Percentiles rank a stretch among this genome's conserved stretches.
These are phyloP conservation scores for Chymomyza procnemis DNA, from an alignment of 2,888 invertebrate species.

Conservation along the genomic window DNA sequence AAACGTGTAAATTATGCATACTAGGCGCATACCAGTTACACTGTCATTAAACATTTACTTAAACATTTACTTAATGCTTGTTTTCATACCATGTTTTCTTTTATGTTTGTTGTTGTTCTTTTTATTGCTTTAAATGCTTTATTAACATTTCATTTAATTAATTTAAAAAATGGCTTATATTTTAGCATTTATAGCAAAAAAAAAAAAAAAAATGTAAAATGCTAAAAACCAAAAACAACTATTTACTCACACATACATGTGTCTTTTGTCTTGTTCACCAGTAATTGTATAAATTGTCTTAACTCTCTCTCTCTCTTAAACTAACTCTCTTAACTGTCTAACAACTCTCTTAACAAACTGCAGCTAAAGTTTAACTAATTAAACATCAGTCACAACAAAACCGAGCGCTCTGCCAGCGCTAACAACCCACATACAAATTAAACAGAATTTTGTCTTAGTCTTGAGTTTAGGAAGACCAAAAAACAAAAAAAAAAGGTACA, in stretches of 20 bases:
- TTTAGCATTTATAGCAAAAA: conserved; percentile 34
- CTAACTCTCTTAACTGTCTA: conserved; percentile 9
- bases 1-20: conserved; percentile 61
- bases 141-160: conserved; percentile 56
- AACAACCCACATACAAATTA: conserved; percentile 46
- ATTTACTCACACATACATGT: conserved; percentile 77
- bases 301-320: conserved; percentile 10
- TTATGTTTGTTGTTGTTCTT: conserved; percentile 31
- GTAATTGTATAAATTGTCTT: conserved; percentile 50
- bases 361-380: conserved; percentile 54
- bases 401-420: conserved; percentile 6
- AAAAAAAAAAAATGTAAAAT: conserved; percentile 43
- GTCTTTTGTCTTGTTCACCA: conserved; percentile 79
- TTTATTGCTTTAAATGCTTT: conserved; percentile 36
- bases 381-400: conserved; percentile 17
- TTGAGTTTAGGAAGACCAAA: too few relatives aligned
- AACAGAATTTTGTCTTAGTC: conserved; percentile 39
- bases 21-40: conserved; percentile 48
- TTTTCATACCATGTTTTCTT: conserved; percentile 11
- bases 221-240: conserved; percentile 41
- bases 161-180: conserved; percentile 13
- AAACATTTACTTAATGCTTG: conserved; percentile 34
- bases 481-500: conserved; percentile 63
- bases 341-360: conserved; percentile 20
- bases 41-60: conserved; percentile 54